Conservation (phyloP, 1,140 invertebrate genomes). For the Hylaeus anthracinus region DNA sequence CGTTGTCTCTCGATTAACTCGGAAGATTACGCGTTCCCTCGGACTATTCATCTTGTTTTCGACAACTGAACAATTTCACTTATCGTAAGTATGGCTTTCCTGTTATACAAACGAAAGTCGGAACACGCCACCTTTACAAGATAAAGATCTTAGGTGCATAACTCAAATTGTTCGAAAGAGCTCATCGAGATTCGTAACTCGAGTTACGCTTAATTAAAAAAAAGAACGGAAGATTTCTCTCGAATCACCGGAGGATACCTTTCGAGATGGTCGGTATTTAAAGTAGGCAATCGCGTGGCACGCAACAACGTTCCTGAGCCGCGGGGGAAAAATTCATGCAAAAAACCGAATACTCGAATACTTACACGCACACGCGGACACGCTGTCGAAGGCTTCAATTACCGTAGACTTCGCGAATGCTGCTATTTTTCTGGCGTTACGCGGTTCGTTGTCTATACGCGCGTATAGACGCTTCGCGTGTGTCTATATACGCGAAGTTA, state of each 20-base stretch:
- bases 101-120: not conserved
- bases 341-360: conserved; percentile 28
- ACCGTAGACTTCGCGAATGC: conserved; percentile 50
- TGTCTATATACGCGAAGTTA: not conserved
- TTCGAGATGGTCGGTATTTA: conserved; percentile 20
- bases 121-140: too few species aligned
- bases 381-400: conserved; percentile 51
- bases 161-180: not conserved
- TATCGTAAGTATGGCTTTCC: not conserved
- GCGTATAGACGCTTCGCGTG: not conserved
- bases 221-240: not conserved
- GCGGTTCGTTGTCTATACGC: not conserved
- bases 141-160: too few species aligned
- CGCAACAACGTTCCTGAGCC: conserved; percentile 7
- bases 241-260: not conserved
- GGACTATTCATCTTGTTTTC: not conserved
- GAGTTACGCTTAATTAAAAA: not conserved
- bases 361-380: not conserved
- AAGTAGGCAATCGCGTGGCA: conserved; percentile 29
- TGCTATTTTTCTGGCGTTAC: conserved; percentile 53
- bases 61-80: conserved; percentile 6
- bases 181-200: not conserved
- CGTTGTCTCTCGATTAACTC: conserved; percentile 26
- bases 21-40: conserved; percentile 10
- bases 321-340: conserved; percentile 27